phyloP scores from a whole-genome alignment of 64 coral and sea anemone genomes.

The Acropora tenuis region DNA sequence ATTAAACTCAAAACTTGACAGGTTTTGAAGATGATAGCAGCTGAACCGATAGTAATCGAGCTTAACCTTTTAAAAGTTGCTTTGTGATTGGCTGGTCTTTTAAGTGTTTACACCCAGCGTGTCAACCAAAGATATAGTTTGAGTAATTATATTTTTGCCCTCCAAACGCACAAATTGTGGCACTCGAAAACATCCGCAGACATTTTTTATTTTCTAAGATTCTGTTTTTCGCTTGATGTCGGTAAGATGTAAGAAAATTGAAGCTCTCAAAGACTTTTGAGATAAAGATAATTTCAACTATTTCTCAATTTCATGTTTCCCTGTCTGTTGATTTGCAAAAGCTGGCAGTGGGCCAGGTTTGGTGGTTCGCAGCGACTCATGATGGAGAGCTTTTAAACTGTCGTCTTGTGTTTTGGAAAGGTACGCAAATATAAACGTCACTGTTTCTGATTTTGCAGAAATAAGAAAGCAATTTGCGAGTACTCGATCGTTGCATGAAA shows the following conservation, averaged over 20 bases:
- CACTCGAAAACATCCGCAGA: no score
- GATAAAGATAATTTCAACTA: constrained; percentile 11
- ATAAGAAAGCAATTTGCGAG: constrained; percentile 1
- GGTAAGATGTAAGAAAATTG: constrained; percentile 17
- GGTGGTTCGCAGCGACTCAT: not conserved
- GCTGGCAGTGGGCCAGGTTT: not conserved
- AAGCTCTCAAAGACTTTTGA: not conserved
- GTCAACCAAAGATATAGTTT: no score
- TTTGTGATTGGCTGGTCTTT: no score
- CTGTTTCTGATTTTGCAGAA: constrained; percentile 6
- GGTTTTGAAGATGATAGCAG: no score
- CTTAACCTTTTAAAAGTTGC: no score
- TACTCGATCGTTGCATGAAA: not conserved
- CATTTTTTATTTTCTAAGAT: not conserved
- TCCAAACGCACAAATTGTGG: no score
- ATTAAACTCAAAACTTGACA: no score
- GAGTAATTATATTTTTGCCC: no score
- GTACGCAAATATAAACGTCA: not conserved
- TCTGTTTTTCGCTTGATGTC: not conserved
- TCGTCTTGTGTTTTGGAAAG: not conserved
- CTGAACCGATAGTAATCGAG: no score
- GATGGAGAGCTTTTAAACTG: not conserved
- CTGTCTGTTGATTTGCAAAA: constrained; percentile 12
- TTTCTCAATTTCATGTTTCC: not conserved
- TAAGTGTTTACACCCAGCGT: no score